Evolutionary conservation across 2,797 vertebrate species (phyloP).

Genomic region (Otus scops): DNA sequence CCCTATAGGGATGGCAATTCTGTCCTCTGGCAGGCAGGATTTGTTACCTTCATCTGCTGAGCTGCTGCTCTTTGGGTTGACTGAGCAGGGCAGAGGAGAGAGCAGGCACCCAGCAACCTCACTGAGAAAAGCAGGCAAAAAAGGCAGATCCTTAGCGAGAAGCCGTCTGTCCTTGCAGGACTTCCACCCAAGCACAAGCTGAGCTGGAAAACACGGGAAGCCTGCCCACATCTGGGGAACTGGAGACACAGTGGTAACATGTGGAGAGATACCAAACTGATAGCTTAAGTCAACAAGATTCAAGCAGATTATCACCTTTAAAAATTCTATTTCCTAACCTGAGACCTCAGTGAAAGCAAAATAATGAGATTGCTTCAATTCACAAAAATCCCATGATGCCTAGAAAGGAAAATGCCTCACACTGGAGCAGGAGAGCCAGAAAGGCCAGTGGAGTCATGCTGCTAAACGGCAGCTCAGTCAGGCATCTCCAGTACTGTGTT

Average conservation of each 20-base stretch:
- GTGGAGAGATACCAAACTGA: neutral
- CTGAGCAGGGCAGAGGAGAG: neutral
- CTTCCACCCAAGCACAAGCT: neutral
- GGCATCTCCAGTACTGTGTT: neutral
- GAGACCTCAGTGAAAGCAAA: neutral
- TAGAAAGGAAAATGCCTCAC: neutral
- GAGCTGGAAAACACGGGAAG: neutral
- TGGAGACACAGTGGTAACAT: neutral
- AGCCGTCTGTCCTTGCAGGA: neutral
- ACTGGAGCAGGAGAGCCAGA: neutral
- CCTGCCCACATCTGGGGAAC: neutral
- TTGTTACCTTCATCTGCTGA: neutral
- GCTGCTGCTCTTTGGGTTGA: neutral
- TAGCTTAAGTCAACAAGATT: too few species aligned
- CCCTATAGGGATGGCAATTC: neutral
- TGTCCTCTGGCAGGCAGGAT: neutral
- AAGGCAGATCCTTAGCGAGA: neutral
- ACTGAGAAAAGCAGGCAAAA: neutral
- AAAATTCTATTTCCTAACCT: neutral
- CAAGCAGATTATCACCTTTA: neutral
- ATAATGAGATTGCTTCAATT: neutral
- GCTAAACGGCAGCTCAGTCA: neutral
- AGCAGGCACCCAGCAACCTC: neutral
- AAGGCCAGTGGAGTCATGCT: neutral
- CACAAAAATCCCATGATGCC: neutral